Evolutionary conservation across 2,888 invertebrate genomes (phyloP).

Genomic region (Protophormia terraenovae): DNA sequence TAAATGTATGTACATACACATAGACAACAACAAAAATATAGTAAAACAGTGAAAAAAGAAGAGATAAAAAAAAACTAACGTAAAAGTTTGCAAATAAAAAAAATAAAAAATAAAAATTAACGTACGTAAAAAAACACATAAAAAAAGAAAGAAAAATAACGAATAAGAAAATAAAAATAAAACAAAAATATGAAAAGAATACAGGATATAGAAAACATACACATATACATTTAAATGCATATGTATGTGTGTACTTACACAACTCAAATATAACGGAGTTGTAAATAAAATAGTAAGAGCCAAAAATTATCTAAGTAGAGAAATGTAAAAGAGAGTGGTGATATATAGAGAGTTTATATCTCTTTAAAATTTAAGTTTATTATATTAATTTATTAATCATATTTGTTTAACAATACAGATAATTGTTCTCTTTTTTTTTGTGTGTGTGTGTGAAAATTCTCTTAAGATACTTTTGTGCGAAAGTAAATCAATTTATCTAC

Average conservation of each 20-base stretch:
- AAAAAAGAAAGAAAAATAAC: slow-evolving; percentile 7
- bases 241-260: neutral
- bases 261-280: slow-evolving; percentile 29
- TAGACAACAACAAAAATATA: slow-evolving; percentile 6
- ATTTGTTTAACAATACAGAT: no score
- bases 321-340: slow-evolving; percentile 14
- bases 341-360: neutral
- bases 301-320: neutral
- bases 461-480: neutral
- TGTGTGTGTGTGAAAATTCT: no score
- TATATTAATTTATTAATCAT: no score
- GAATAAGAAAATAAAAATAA: neutral
- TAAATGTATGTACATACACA: slow-evolving; percentile 19
- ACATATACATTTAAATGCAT: neutral
- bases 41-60: slow-evolving; percentile 31
- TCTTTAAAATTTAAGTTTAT: neutral
- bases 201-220: slow-evolving; percentile 3
- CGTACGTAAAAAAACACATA: neutral
- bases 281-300: slow-evolving; percentile 23
- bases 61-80: neutral
- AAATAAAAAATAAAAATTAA: slow-evolving; percentile 8
- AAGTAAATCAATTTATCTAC: slow-evolving; percentile 42
- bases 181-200: neutral
- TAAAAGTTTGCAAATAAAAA: slow-evolving; percentile 21
- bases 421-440: no score